Conservation (phyloP, 2,888 invertebrate species). For the Cephus nigrinus region DNA sequence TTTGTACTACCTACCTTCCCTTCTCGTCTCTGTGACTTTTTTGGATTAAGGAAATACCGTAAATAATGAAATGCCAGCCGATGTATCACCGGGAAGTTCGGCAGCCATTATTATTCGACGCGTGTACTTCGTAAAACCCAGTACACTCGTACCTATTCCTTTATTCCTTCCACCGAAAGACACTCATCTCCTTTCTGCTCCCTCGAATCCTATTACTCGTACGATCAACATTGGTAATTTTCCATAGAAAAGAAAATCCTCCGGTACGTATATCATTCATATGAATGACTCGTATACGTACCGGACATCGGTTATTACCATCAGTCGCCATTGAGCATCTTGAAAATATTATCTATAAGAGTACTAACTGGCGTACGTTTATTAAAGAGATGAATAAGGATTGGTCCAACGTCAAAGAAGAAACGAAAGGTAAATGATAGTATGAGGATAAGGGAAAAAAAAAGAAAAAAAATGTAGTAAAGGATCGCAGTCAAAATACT, state of each 20-base stretch:
- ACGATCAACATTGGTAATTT: conserved; percentile 25
- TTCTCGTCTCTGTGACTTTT: conserved; percentile 7
- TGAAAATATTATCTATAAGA: background rate
- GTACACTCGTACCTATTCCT: conserved; percentile 27
- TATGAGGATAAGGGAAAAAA: background rate
- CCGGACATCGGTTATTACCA: background rate
- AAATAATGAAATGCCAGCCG: conserved; percentile 59
- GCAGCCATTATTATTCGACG: conserved; percentile 59
- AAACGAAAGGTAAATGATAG: background rate
- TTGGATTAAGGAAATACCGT: conserved; percentile 52
- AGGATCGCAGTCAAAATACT: conserved; percentile 57
- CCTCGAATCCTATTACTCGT: conserved; percentile 17
- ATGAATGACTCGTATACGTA: background rate
- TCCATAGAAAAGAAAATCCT: conserved; percentile 3
- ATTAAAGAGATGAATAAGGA: background rate
- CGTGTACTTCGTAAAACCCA: conserved; percentile 37
- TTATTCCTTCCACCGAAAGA: background rate
- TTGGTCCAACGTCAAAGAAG: background rate
- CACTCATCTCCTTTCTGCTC: conserved; percentile 15
- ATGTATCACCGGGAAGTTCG: conserved; percentile 57
- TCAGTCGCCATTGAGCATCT: background rate
- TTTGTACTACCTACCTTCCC: background rate
- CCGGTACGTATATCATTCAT: background rate
- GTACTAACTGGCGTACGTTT: background rate
- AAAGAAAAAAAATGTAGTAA: conserved; percentile 24